phyloP scores from a whole-genome alignment of 2,888 invertebrate genomes.

The Sinodicranocentrus sp. region DNA sequence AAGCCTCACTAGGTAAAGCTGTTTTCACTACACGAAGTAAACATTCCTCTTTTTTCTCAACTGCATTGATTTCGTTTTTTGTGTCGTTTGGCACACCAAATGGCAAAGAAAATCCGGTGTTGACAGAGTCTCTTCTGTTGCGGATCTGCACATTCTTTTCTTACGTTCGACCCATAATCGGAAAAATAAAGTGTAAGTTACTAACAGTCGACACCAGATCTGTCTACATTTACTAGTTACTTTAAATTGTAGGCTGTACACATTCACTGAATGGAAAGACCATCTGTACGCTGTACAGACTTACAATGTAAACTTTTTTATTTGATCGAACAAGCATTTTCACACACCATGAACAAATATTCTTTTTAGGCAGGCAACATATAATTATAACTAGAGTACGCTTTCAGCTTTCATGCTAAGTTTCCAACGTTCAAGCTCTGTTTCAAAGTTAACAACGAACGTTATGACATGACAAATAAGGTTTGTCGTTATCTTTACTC shows the following conservation, averaged over 20 bases:
- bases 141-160: too few relatives aligned
- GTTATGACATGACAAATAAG: constrained; percentile 50
- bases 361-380: constrained; percentile 17
- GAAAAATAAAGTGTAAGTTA: constrained; percentile 34
- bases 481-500: background rate
- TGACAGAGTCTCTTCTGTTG: constrained; percentile 16
- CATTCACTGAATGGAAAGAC: too few relatives aligned
- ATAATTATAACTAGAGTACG: constrained; percentile 30
- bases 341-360: background rate
- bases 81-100: background rate
- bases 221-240: constrained; percentile 29
- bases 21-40: too few relatives aligned
- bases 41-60: too few relatives aligned
- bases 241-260: constrained; percentile 36
- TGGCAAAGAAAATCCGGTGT: too few relatives aligned
- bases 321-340: background rate
- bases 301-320: too few relatives aligned
- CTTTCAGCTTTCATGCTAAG: constrained; percentile 9
- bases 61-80: too few relatives aligned
- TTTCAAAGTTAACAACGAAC: constrained; percentile 44
- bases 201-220: constrained; percentile 32
- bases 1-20: too few relatives aligned
- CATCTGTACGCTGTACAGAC: background rate
- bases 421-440: constrained; percentile 11
- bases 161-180: constrained; percentile 37